Base-by-base conservation (phyloP, 2,888 invertebrate species). In the Panopea generosa region DNA sequence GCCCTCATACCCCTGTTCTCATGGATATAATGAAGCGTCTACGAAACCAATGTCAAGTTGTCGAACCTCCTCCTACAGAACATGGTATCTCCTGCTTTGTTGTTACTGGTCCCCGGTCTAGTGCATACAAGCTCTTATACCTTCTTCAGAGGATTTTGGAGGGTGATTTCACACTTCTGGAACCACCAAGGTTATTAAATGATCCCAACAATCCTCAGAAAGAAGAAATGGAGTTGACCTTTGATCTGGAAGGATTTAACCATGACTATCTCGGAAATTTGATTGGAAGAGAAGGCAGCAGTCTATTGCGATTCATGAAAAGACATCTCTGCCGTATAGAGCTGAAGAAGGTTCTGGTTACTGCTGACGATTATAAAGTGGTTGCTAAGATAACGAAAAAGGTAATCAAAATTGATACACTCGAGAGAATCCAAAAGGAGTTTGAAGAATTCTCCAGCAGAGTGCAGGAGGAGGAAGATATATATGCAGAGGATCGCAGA, bases 381-480 rank as follows among this genome's bases (percentile, higher is more conserved):
- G 47, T 29, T 45, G 60, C 49, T 9, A 60, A n/a, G 1, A 24
- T 60, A 4, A 60, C 6, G 18, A 60, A 47, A 11, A 60, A 18
- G 33, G 27, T 47, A 20, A 26, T 6, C 6, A 47, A 45, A 7
- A 60, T 60, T 45, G 60, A 60, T 14, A 47, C 60, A 9, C 33
- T 60, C 9, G 49, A 60, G n/a, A 47, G 49, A 29, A 47, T 60
- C 20, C 26, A 27, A 29, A 47, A 24, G 29, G 47, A n/a, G 11
- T 16, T 60, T 49, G 60, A 60, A 29, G 47, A 26, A 16, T 27
- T 60, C 27, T 27, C 29, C n/a, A 49, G 27, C 6, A 47, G 29
- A 11, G 60, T 60, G n/a, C 47, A 47, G 2, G 18, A 60, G 26
- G 60, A 60, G 14, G 60, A 60, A 27, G 22, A 60, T 18, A 43